Conservation (phyloP, 2,888 invertebrate genomes). For the Heliconius sara region DNA sequence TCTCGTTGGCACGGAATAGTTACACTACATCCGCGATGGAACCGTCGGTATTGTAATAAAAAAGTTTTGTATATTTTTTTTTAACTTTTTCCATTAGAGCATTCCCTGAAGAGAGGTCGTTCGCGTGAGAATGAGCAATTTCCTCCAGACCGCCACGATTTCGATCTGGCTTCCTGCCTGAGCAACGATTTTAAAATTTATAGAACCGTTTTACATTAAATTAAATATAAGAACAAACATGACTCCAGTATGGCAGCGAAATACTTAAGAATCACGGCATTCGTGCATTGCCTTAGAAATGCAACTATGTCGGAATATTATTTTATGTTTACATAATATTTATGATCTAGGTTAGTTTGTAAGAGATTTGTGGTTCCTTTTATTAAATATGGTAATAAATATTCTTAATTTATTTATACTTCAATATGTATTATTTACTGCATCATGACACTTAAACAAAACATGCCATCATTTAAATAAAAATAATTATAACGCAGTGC, state of each 20-base stretch:
- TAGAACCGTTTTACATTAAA: slow-evolving; percentile 78
- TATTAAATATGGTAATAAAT: no score
- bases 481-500: no score
- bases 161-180: slow-evolving; percentile 82
- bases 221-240: slow-evolving; percentile 73
- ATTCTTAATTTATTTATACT: no score
- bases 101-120: slow-evolving; percentile 71
- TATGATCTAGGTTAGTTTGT: not conserved
- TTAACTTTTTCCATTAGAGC: slow-evolving; percentile 81
- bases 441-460: no score
- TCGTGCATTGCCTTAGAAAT: slow-evolving; percentile 28
- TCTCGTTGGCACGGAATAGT: slow-evolving; percentile 44
- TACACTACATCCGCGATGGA: slow-evolving; percentile 49
- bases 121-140: slow-evolving; percentile 84
- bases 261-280: slow-evolving; percentile 33
- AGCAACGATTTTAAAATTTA: slow-evolving; percentile 82
- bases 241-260: slow-evolving; percentile 35
- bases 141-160: slow-evolving; percentile 80
- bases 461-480: no score
- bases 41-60: slow-evolving; percentile 68
- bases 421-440: no score
- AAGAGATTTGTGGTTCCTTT: no score
- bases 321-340: slow-evolving; percentile 15
- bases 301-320: slow-evolving; percentile 20
- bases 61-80: slow-evolving; percentile 76